Evolutionary conservation across 1,140 invertebrate genomes (phyloP), one percentile per base, ranked within the genome.

Genomic region (Hestina assimilis): DNA sequence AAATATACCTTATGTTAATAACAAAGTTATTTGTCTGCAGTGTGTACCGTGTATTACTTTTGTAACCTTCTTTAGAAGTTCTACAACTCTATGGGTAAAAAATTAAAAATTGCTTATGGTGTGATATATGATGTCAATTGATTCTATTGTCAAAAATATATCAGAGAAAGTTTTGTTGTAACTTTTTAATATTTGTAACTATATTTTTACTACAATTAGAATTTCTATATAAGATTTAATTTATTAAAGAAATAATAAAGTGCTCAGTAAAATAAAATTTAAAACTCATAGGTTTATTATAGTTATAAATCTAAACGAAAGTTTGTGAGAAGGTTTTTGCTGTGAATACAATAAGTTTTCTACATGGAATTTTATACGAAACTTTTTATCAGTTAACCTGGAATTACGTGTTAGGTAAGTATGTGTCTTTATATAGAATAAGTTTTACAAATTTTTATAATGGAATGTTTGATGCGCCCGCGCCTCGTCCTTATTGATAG

Each of bases 111-210:
- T 35, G 45, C 9, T 20, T 48, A 33, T 48, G 45, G 14, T 48
- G 19, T 12, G 45, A 48, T 17, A n/a, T n/a, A 48, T 48, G 45
- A 48, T 48, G 45, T 48, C 45, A 48, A 48, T 48, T 48, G 28
- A 48, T 17, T 48, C 19, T 33, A 33, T 48, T 48, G 48, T 52
- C 48, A 52, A 41, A n/a, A n/a, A 52, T 19, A 41, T 26, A 52
- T 20, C 24, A 41, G 48, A 52, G 48, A 52, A 52, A 52, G 48
- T 52, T 52, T 52, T 51, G 33, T 41, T 52, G 35, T 29, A 52
- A 42, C 23, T 52, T 52, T 52, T 3, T 52, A 41, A 12, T 42
- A 52, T 35, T 41, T 45, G 35, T 26, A 52, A 26, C 17, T 17
- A 52, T 52, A 52, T 42, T 52, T 52, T 52, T 52, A 41, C 17